These are phyloP conservation scores for Phrynosoma platyrhinos DNA, from an alignment of 2,113 vertebrate genomes.

Conservation along the genomic window DNA sequence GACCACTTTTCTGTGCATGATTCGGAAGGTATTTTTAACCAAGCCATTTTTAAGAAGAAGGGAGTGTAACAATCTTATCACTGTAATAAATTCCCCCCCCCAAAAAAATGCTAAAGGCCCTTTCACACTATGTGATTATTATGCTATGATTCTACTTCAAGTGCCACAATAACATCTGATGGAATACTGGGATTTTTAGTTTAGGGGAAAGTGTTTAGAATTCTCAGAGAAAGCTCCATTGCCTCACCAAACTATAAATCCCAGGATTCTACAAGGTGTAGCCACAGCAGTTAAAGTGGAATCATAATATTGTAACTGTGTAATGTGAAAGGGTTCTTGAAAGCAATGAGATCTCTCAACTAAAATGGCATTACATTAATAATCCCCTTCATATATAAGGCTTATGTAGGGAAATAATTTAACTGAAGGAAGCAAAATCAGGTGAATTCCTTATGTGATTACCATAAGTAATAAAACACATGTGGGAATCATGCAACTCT, in stretches of 20 bases:
- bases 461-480: not conserved
- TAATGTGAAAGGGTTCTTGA: too few relatives aligned
- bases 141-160: not conserved
- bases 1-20: slow-evolving; percentile 37
- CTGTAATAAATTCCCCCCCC: slow-evolving; percentile 66
- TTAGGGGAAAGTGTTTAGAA: too few relatives aligned
- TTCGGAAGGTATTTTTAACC: slow-evolving; percentile 71
- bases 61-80: slow-evolving; percentile 71
- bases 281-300: too few relatives aligned
- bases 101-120: too few relatives aligned
- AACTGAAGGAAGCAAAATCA: slow-evolving; percentile 29
- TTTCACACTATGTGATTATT: slow-evolving; percentile 57
- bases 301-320: too few relatives aligned
- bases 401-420: not conserved
- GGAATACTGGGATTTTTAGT: too few relatives aligned
- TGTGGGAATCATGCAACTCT: too few relatives aligned
- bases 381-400: slow-evolving; percentile 39
- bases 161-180: too few relatives aligned
- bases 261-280: too few relatives aligned
- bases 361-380: slow-evolving; percentile 43
- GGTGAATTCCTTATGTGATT: not conserved
- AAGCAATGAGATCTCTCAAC: not conserved
- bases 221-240: too few relatives aligned
- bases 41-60: slow-evolving; percentile 69
- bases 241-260: too few relatives aligned